Evolutionary conservation across 2,797 vertebrate species (phyloP).

Genomic region (Sarcophilus harrisii): DNA sequence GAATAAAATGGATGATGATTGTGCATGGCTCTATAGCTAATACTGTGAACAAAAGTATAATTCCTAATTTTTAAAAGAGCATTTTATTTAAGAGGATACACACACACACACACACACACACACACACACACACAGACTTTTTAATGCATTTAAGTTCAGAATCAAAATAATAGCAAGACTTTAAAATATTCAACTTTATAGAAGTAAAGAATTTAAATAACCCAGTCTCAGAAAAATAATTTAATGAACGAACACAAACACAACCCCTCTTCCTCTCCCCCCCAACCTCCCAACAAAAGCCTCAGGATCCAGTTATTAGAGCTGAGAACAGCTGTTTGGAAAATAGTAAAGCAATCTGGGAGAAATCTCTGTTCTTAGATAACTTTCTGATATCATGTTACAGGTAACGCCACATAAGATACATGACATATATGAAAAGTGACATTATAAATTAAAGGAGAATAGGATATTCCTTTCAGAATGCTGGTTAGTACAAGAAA

Average conservation of each 20-base stretch:
- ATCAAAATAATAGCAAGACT: background rate
- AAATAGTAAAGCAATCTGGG: background rate
- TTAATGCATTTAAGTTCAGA: background rate
- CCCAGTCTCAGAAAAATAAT: background rate
- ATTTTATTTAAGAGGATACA: background rate
- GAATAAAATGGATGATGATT: background rate
- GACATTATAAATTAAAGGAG: background rate
- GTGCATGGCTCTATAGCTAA: background rate
- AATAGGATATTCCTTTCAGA: background rate
- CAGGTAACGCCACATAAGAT: background rate
- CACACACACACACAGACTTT: too few species aligned
- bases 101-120: too few species aligned
- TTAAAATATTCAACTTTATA: background rate
- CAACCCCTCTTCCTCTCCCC: background rate
- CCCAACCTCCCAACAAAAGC: background rate
- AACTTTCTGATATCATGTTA: background rate
- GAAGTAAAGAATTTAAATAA: background rate
- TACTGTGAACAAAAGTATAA: background rate
- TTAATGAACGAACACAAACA: background rate
- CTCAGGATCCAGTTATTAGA: background rate
- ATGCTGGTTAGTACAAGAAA: background rate
- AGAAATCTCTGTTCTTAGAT: background rate
- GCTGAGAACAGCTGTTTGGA: background rate
- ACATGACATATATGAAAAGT: background rate
- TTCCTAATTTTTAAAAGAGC: background rate